A percentile compares a stretch with the other conserved stretches of the same genome.
Evolutionary conservation across 1,140 invertebrate species (phyloP).

Genomic region (Dufourea novaeangliae): DNA sequence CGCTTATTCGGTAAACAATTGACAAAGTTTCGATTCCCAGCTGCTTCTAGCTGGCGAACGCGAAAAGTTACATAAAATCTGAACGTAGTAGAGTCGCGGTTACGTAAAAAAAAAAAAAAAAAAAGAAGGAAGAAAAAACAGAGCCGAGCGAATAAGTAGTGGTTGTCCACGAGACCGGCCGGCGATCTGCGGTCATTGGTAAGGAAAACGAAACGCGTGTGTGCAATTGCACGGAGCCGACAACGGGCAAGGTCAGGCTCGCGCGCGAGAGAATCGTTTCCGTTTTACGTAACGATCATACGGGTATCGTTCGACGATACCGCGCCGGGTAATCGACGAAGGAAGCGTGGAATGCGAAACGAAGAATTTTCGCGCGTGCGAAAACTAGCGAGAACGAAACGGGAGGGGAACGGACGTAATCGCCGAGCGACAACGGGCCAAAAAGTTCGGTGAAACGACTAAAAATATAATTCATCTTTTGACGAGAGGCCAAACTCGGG

Average conservation of each 20-base stretch:
- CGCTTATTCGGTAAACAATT: conserved; percentile 11
- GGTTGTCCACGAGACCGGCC: not conserved
- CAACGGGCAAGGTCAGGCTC: conserved; percentile 37
- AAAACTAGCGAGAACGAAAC: not conserved
- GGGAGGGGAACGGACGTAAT: not conserved
- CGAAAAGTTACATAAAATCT: conserved; percentile 20
- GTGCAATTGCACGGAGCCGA: conserved; percentile 15
- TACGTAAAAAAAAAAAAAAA: conserved; percentile 31
- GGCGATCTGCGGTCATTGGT: conserved; percentile 22
- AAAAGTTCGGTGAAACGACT: not conserved
- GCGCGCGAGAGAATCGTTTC: not conserved
- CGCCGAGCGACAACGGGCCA: not conserved
- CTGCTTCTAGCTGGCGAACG: not conserved
- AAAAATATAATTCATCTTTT: conserved; percentile 27
- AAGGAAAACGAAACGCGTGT: conserved; percentile 28
- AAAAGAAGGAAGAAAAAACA: not conserved
- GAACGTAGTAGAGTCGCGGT: not conserved
- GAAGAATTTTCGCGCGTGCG: not conserved
- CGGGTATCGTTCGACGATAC: conserved; percentile 3
- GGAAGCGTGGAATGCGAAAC: not conserved
- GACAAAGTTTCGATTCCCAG: not conserved
- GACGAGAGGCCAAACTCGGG: conserved; percentile 20
- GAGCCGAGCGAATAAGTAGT: conserved; percentile 7
- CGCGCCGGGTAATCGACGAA: not conserved
- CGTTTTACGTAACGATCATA: conserved; percentile 11